Base-by-base conservation (phyloP, 64 coral and sea anemone species). In the Actinia equina region DNA sequence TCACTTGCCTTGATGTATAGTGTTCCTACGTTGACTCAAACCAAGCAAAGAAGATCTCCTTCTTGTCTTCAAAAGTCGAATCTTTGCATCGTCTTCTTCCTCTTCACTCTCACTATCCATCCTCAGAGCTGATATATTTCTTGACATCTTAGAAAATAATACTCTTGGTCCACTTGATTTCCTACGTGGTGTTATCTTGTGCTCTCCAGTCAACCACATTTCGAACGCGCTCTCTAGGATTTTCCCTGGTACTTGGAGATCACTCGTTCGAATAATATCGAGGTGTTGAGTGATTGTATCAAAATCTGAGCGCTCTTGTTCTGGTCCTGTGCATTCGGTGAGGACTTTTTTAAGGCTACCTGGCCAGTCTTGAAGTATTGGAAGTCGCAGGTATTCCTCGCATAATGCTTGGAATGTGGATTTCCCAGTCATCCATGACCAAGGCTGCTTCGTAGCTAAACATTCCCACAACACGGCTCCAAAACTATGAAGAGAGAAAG, bases 401-500 rank as follows among this genome's bases (percentile, higher is more conserved):
- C 88, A 90, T 8, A 93, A 2, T 3, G 82, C 78, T 57, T 89
- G 88, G 60, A 70, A 82, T 57, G 95, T 90, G 2, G 86, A 76
- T 43, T 62, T 81, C 13, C 44, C 57, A n/a, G 88, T 51, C 3
- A 99, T 69, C 97, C 93, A 99, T 14, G 88, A 87, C 97, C 97
- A 99, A 22, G 97, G 97, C 65, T 55, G 3, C 10, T 87, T 76
- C 54, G 90, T 91, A 11, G 91, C 87, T 37, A 99, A 43, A 84
- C 88, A 93, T 71, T 99, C 97, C 97, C 97, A 99, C 70, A 95
- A 86, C 16, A 67, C 58, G 1, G 81, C 93, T 44, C 90, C 97
- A 91, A 99, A 99, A 87, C 93, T 99, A 37, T 37, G 30, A 37
- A 37, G 30, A 37, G 30, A 37, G 30, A 37, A 37, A 37, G 30